Evolutionary conservation across 2,113 vertebrate species (phyloP), one percentile per base, ranked within the genome.

Genomic region (Plectropomus leopardus): DNA sequence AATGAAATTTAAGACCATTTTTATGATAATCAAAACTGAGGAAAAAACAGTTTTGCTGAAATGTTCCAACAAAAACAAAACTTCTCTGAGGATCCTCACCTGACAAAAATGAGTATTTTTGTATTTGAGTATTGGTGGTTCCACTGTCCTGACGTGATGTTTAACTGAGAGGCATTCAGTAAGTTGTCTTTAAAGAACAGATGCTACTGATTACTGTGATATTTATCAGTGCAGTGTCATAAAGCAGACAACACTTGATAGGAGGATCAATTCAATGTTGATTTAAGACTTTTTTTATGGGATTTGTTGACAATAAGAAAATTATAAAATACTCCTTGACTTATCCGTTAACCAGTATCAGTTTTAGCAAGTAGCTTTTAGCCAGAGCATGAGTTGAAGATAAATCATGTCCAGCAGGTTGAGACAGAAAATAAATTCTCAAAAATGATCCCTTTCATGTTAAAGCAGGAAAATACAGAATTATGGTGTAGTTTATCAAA

Each of bases 231-330:
- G n/a, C n/a, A n/a, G n/a, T n/a, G n/a, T n/a, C n/a, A n/a, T n/a
- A n/a, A n/a, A n/a, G n/a, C 53, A n/a, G 36, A 45, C 48, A 61
- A 40, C 30, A 48, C 42, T 26, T 64, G 50, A 36, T 13, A 57
- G 14, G 10, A 42, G 6, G n/a, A 60, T 84, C n/a, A 45, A 28
- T 40, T 16, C 4, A 70, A 7, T 5, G 5, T 21, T 63, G 10
- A 5, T 24, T 67, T 34, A 30, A 23, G 26, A n/a, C n/a, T 44
- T 14, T 59, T 24, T 69, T 58, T 7, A 51, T 0, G 21, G 60
- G 59, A 60, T 66, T 72, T 76, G 59, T 34, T 50, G 28, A 21
- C 42, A 76, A 28, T 28, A n/a, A 71, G 47, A 48, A 65, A 65
- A 66, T 51, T 14, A 47, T 26, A 28, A 53, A 48, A 54, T 16